Base-by-base conservation (phyloP, 2,113 vertebrate genomes). In the Hemiscyllium ocellatum region DNA sequence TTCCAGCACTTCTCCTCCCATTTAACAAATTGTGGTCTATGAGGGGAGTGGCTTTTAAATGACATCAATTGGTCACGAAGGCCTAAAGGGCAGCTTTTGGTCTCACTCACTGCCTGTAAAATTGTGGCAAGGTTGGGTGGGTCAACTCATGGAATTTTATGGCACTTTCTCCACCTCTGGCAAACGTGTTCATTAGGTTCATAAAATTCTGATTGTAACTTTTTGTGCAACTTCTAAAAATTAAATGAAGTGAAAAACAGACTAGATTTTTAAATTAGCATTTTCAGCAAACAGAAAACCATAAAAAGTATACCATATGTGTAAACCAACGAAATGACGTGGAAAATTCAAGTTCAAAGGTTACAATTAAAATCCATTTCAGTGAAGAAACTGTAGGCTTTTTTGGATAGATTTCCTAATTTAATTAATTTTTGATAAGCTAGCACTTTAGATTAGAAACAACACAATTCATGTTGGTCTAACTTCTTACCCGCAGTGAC, bases 401-500 rank as follows among this genome's bases (percentile, higher is more conserved):
- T 33, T 68, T 50, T 50, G 19, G 66, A 8, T 6, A 42, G 37
- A 47, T 72, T 15, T 61, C 78, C 19, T 56, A 56, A 56, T 24
- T 47, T n/a, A 17, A 22, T 50, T 2, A 15, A 8, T 52, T 83
- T 80, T 83, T 56, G 70, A 19, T 95, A 37, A 20, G 78, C 13
- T 78, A 56, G 29, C 47, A 89, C 47, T 85, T 85, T 47, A 85
- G 20, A 56, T 2, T 52, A 26, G 47, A 80, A 95, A 47, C 50
- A 61, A 33, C 10, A 83, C 50, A 83, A 76, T 1, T 10, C 26
- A 50, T 22, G 17, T 20, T 17, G 13, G 15, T 70, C 50, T 78
- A 87, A 83, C 87, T 68, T 68, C 98, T 98, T 97, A 99, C 99
- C 98, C 98, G 97, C 94, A 99, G 97, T 86, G 99, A 99, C 99